A percentile compares a stretch with the other conserved stretches of the same genome.
These are phyloP conservation scores for Mus spretus DNA, from an alignment of 2,797 vertebrate species.

Conservation along the genomic window DNA sequence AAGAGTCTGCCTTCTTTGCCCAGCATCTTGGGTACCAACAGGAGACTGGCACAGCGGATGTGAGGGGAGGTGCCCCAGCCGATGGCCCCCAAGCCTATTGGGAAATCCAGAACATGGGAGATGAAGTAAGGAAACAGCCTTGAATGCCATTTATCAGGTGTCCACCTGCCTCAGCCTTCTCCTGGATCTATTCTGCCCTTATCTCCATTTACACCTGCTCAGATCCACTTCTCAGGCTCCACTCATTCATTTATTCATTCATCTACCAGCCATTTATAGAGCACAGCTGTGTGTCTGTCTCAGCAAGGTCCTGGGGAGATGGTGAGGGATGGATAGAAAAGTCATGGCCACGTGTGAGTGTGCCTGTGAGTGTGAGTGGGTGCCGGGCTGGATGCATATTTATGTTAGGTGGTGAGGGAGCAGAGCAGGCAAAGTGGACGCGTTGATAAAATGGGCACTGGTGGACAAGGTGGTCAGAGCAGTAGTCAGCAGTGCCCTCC, in stretches of 20 bases:
- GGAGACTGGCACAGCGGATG: slow-evolving; percentile 92
- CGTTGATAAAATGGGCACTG: neutral
- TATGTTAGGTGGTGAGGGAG: neutral
- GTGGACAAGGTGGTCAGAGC: neutral
- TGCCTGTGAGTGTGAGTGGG: neutral
- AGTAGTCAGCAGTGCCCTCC: neutral
- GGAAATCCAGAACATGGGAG: slow-evolving; percentile 14
- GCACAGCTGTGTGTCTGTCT: neutral
- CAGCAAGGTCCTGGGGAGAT: neutral
- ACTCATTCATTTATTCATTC: neutral
- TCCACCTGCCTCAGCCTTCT: neutral
- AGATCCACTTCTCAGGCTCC: neutral
- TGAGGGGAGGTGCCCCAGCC: slow-evolving; percentile 90
- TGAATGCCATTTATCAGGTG: neutral
- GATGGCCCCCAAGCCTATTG: slow-evolving; percentile 89
- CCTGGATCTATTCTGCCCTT: neutral
- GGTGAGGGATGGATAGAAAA: neutral
- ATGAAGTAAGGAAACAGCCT: neutral
- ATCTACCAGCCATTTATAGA: neutral
- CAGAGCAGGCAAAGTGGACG: neutral
- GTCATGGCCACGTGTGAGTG: too few relatives aligned
- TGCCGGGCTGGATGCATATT: neutral
- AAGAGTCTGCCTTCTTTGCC: slow-evolving; percentile 93
- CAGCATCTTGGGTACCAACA: slow-evolving; percentile 92
- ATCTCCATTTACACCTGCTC: neutral